Base-by-base conservation (phyloP, 2,113 vertebrate species). In the Tretioscincus oriximinensis region DNA sequence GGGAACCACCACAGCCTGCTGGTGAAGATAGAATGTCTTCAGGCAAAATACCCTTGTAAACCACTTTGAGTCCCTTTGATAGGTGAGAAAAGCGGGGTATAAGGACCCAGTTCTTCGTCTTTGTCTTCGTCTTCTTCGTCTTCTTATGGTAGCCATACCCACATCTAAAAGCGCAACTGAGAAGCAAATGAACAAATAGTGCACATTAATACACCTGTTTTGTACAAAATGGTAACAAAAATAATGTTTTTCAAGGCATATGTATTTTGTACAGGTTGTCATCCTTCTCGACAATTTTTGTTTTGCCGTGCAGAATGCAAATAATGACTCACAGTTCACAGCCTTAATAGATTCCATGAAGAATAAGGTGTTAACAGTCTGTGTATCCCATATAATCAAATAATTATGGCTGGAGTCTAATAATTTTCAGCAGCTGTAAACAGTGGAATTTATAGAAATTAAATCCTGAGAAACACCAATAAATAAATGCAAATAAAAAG, bases 401-500 rank as follows among this genome's bases (percentile, higher is more conserved):
- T 78, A n/a, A 75, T 81, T 75, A 81, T 75, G 74, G 60, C 29
- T 11, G 20, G 24, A 47, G 65, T 67, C 65, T 51, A 76, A 41
- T 76, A 76, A 76, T 81, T 81, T 65, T 81, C 73, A 69, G 54
- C 65, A 69, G 69, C 28, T 81, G 65, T 61, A 76, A 81, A 61
- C 49, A 75, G 68, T 67, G 47, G 76, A 76, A 81, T 81, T 76
- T 76, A 69, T 67, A 69, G 73, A 81, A 67, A 69, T 21, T 61
- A 81, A 69, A n/a, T 45, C 45, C 21, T 35, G 26, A 71, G 47
- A 69, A 64, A 29, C 54, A 1, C 51, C n/a, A 35, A 76, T 76
- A 69, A 81, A 81, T 76, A 75, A 81, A 75, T 76, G 26, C 64
- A 76, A 75, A 81, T 81, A 81, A 76, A 81, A 81, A 68, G 31